Conservation (phyloP, 1,140 invertebrate species). For the Drosophila ficusphila region DNA sequence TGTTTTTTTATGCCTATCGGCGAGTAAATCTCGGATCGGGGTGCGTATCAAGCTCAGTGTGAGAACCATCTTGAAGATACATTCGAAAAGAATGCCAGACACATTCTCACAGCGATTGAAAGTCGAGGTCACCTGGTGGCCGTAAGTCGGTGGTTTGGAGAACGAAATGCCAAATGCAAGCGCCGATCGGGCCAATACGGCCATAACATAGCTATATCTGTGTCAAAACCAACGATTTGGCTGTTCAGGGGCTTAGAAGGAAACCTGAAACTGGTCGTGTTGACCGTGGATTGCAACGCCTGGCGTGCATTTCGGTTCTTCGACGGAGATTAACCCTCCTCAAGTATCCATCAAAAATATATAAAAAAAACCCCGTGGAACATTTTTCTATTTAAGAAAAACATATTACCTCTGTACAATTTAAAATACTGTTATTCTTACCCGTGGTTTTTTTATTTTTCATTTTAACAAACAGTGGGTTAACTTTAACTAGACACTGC, state of each 20-base stretch:
- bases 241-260: slow-evolving; percentile 57
- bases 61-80: slow-evolving; percentile 49
- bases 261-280: slow-evolving; percentile 71
- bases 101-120: slow-evolving; percentile 51
- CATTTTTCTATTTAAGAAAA: no score
- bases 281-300: slow-evolving; percentile 42
- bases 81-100: slow-evolving; percentile 35
- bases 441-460: not conserved
- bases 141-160: slow-evolving; percentile 31
- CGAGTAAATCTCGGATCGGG: slow-evolving; percentile 35
- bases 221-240: slow-evolving; percentile 65
- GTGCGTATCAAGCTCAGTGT: slow-evolving; percentile 33
- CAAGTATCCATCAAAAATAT: not conserved
- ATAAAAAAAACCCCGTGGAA: no score
- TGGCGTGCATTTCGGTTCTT: slow-evolving; percentile 64
- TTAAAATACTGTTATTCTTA: not conserved
- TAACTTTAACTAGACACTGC: slow-evolving; percentile 51
- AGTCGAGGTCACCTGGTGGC: slow-evolving; percentile 73
- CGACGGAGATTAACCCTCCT: slow-evolving; percentile 26
- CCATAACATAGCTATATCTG: slow-evolving; percentile 43
- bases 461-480: slow-evolving; percentile 2
- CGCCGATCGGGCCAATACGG: slow-evolving; percentile 57
- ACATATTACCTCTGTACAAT: no score
- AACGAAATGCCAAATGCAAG: slow-evolving; percentile 74
- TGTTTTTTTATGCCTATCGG: slow-evolving; percentile 41